These are phyloP conservation scores for Plectropomus leopardus DNA, from an alignment of 2,113 vertebrate genomes.

Conservation along the genomic window DNA sequence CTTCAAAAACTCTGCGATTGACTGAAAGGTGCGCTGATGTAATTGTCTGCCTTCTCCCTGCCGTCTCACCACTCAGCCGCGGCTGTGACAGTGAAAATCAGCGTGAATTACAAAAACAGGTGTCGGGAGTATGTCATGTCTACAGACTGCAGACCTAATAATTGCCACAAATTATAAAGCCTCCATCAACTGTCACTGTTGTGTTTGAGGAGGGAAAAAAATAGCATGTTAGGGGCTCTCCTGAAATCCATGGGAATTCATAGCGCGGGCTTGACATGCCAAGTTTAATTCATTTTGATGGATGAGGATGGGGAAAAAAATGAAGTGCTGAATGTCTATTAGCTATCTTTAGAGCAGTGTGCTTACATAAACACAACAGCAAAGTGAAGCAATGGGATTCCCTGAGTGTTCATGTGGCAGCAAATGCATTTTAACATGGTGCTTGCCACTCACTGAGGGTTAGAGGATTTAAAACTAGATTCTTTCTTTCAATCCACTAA, in stretches of 20 bases:
- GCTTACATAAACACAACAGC: constrained; percentile 75
- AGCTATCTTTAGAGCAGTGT: constrained; percentile 79
- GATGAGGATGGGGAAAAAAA: constrained; percentile 77
- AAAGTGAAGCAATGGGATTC: constrained; percentile 64
- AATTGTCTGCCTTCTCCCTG: constrained; percentile 59
- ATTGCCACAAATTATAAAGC: constrained; percentile 81
- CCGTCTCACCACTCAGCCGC: constrained; percentile 36
- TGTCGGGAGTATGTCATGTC: constrained; percentile 71
- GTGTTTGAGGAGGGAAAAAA: constrained; percentile 50
- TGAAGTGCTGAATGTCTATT: constrained; percentile 78
- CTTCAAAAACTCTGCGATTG: constrained; percentile 50
- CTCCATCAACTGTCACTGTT: constrained; percentile 80
- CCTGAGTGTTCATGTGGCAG: constrained; percentile 64
- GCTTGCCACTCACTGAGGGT: constrained; percentile 53
- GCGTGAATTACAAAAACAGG: constrained; percentile 80
- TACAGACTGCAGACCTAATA: constrained; percentile 76
- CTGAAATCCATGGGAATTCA: constrained; percentile 80
- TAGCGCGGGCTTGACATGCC: constrained; percentile 69
- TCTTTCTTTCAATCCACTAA: constrained; percentile 63
- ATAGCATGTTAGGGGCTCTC: constrained; percentile 64
- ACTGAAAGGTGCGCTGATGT: constrained; percentile 59
- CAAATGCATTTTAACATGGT: constrained; percentile 66
- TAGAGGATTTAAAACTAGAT: constrained; percentile 59
- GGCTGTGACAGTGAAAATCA: constrained; percentile 74
- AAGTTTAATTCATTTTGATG: constrained; percentile 85